Evolutionary conservation across 2,113 vertebrate genomes (phyloP).

Genomic region (Athene cunicularia): DNA sequence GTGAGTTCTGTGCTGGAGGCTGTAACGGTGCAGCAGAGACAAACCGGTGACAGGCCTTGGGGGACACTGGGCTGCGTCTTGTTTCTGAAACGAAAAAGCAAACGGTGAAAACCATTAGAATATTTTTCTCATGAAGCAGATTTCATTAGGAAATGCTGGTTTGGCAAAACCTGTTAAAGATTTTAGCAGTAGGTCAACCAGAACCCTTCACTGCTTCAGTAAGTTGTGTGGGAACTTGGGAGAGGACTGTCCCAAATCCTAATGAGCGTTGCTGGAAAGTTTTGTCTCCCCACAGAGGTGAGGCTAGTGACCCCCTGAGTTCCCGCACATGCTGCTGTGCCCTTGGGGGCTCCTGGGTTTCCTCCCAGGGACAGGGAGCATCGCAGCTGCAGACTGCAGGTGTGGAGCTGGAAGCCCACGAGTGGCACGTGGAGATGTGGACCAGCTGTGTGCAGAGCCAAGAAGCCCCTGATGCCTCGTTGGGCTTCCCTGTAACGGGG

Average conservation of each 20-base stretch:
- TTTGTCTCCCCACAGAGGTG: background rate
- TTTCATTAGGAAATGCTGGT: background rate
- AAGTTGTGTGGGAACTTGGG: background rate
- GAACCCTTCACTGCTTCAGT: background rate
- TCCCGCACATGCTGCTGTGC: background rate
- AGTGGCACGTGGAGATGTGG: accelerated
- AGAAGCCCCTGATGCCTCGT: background rate
- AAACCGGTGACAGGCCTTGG: background rate
- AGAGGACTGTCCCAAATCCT: background rate
- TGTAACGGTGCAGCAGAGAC: background rate
- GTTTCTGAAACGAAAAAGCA: background rate
- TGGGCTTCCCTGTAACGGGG: background rate
- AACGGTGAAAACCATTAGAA: background rate
- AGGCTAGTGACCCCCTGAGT: accelerated
- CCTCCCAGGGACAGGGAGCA: background rate
- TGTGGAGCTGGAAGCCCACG: background rate
- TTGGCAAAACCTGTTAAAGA: background rate
- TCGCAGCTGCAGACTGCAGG: background rate
- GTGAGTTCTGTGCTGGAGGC: background rate
- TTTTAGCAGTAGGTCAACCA: background rate
- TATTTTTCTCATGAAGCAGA: background rate
- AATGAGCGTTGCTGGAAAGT: background rate
- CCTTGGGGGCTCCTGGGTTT: background rate
- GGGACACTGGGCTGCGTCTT: background rate
- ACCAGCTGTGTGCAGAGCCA: background rate